Evolutionary conservation across 2,797 vertebrate genomes (phyloP).

Genomic region (Pristis pectinata): DNA sequence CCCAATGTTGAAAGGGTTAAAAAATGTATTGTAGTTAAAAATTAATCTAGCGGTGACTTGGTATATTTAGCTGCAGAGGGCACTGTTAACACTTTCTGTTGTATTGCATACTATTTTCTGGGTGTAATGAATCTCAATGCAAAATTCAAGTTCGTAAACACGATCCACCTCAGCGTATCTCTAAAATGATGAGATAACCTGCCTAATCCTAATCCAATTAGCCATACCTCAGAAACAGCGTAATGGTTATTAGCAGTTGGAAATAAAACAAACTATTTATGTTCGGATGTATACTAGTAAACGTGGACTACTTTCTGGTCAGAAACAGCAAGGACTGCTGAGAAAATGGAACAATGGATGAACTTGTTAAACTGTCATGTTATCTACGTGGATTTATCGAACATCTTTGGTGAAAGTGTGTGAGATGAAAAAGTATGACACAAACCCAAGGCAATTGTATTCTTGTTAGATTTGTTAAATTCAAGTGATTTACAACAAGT

Average conservation of each 20-base stretch:
- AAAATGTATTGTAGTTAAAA: neutral
- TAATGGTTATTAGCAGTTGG: neutral
- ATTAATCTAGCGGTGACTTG: neutral
- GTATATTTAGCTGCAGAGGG: conserved; percentile 9
- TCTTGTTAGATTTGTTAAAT: neutral
- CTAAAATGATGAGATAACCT: neutral
- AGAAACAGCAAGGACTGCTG: neutral
- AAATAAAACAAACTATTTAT: neutral
- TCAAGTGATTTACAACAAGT: neutral
- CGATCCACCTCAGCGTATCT: neutral
- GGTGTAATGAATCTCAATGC: neutral
- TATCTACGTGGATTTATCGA: neutral
- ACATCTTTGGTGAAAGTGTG: neutral
- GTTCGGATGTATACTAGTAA: neutral
- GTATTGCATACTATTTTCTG: neutral
- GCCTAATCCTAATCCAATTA: neutral
- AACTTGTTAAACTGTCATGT: neutral
- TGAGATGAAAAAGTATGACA: neutral
- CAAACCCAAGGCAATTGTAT: neutral
- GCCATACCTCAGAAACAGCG: no score
- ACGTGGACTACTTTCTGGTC: neutral
- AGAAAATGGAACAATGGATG: neutral
- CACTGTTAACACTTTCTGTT: conserved; percentile 8
- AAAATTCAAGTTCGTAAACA: neutral
- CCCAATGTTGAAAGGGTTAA: neutral